Percentiles rank a stretch among this genome's conserved stretches.
These are phyloP conservation scores for Corythoichthys intestinalis DNA, from an alignment of 2,113 vertebrate species.

Conservation along the genomic window DNA sequence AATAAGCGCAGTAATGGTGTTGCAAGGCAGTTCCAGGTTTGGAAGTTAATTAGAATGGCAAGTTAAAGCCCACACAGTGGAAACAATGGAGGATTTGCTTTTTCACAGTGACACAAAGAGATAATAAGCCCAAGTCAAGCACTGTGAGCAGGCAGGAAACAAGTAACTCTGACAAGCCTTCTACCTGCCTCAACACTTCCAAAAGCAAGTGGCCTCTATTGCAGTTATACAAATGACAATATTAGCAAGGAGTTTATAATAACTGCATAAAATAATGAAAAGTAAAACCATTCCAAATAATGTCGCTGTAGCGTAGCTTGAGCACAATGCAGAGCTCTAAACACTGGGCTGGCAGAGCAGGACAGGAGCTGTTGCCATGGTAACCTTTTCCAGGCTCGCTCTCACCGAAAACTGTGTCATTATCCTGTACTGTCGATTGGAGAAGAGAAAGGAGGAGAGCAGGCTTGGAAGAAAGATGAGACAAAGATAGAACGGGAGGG, in stretches of 20 bases:
- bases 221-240: background rate
- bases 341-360: constrained; percentile 59
- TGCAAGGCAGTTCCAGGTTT: constrained; percentile 58
- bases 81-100: constrained; percentile 66
- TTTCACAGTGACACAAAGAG: constrained; percentile 50
- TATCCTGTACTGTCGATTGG: constrained; percentile 71
- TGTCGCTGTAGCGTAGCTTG: constrained; percentile 49
- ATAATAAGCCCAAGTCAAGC: constrained; percentile 65
- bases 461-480: constrained; percentile 39
- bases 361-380: constrained; percentile 79
- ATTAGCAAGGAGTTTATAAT: background rate
- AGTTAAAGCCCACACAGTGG: constrained; percentile 71
- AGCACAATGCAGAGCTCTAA: constrained; percentile 54
- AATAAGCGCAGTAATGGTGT: constrained; percentile 59
- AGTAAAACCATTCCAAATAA: constrained; percentile 20
- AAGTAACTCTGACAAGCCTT: constrained; percentile 33
- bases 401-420: constrained; percentile 77
- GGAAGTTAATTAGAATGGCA: constrained; percentile 77
- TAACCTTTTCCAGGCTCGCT: constrained; percentile 71
- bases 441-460: constrained; percentile 46
- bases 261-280: background rate
- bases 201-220: background rate
- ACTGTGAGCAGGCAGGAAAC: constrained; percentile 35
- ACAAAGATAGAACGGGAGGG: constrained; percentile 24
- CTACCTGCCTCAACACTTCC: background rate